Conservation (phyloP, 2,113 vertebrate species). For the Calidris pugnax region DNA sequence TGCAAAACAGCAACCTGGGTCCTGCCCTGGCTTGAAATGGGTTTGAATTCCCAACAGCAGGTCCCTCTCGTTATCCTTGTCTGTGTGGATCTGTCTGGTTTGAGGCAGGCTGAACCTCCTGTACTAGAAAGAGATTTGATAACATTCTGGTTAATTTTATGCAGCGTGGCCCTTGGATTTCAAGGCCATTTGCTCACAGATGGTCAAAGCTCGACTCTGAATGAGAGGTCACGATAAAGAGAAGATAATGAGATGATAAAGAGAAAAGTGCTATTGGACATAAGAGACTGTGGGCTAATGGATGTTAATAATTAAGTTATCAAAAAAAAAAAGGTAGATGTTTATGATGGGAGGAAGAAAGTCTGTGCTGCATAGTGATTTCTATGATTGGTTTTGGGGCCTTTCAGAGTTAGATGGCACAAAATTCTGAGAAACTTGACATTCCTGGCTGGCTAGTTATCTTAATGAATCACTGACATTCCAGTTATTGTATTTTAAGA, state of each 20-base stretch:
- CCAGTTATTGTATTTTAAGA: neutral
- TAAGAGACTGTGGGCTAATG: neutral
- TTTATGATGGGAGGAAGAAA: neutral
- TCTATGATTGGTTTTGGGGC: neutral
- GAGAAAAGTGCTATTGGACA: neutral
- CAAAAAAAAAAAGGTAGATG: neutral
- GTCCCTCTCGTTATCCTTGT: neutral
- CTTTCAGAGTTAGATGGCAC: neutral
- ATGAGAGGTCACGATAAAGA: neutral
- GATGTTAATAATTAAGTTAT: neutral
- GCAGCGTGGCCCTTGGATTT: neutral
- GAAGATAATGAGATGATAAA: neutral
- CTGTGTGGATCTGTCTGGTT: neutral
- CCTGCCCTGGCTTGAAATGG: neutral
- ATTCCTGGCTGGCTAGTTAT: neutral
- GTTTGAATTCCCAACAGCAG: neutral
- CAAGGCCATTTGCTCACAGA: neutral
- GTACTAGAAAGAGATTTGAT: neutral
- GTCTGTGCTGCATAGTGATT: neutral
- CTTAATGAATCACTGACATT: neutral
- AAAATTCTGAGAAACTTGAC: neutral
- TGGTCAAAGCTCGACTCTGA: neutral
- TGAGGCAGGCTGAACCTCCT: neutral
- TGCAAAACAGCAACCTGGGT: neutral
- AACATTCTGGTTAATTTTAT: neutral